A percentile compares a stretch with the other conserved stretches of the same genome.
phyloP scores from a whole-genome alignment of 2,113 vertebrate species.

The Vulpes ferrilata region DNA sequence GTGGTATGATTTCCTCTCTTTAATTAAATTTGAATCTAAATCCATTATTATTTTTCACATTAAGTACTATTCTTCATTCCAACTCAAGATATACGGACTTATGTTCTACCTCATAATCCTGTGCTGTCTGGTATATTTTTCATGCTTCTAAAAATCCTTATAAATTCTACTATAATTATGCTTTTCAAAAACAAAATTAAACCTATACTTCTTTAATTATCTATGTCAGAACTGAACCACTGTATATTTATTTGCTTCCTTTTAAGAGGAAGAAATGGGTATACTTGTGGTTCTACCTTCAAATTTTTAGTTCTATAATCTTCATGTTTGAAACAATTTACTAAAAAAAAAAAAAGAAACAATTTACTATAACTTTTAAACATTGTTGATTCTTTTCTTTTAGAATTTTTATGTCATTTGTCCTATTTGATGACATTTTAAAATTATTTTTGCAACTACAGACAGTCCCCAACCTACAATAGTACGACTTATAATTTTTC shows the following conservation, averaged over 20 bases:
- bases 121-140: neutral
- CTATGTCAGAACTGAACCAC: neutral
- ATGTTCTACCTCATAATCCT: neutral
- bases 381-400: neutral
- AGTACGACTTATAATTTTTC: neutral
- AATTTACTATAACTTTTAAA: neutral
- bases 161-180: neutral
- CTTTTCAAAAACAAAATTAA: conserved; percentile 27
- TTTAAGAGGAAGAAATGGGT: neutral
- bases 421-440: neutral
- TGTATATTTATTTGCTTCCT: neutral
- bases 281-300: neutral
- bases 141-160: conserved; percentile 21
- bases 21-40: conserved; percentile 66
- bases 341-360: too few species aligned
- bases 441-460: neutral
- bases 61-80: conserved; percentile 46
- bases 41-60: conserved; percentile 55
- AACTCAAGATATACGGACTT: neutral
- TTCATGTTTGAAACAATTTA: neutral
- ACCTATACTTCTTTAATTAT: neutral
- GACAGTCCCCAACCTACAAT: neutral
- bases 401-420: neutral
- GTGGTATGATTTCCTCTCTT: conserved; percentile 24
- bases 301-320: neutral